Evolutionary conservation across 1,140 invertebrate species (phyloP).

Genomic region (Paracyclopina nana): DNA sequence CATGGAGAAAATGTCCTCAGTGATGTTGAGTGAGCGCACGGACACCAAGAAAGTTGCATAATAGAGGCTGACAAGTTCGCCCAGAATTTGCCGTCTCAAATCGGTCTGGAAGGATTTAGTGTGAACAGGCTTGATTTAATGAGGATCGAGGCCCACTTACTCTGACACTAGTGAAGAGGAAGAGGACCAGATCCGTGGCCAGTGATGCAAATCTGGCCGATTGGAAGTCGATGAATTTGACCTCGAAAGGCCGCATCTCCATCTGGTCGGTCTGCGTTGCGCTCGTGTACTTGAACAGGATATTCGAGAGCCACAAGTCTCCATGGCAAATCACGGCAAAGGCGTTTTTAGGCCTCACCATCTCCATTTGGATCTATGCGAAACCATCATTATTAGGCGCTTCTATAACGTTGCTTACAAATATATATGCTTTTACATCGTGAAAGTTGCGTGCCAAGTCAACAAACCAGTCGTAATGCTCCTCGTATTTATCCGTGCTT

Average conservation of each 20-base stretch:
- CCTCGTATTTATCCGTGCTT: slow-evolving; percentile 4
- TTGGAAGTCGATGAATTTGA: slow-evolving; percentile 17
- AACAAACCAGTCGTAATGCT: slow-evolving; percentile 13
- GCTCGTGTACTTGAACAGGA: slow-evolving; percentile 6
- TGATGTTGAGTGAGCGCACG: slow-evolving; percentile 7
- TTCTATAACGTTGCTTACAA: too few species aligned
- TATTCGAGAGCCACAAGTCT: slow-evolving; percentile 15
- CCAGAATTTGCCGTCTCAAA: slow-evolving; percentile 4
- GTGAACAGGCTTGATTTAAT: neutral
- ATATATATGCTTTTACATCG: too few species aligned
- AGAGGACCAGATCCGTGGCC: slow-evolving; percentile 9
- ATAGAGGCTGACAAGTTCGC: slow-evolving; percentile 10
- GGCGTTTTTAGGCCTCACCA: slow-evolving; percentile 4
- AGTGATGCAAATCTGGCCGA: slow-evolving; percentile 9
- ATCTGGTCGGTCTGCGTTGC: neutral
- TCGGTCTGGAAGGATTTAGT: slow-evolving; percentile 3
- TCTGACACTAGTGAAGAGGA: slow-evolving; percentile 10
- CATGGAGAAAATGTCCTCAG: slow-evolving; percentile 11
- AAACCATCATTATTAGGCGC: too few species aligned
- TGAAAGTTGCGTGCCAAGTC: slow-evolving; percentile 14
- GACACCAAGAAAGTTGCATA: slow-evolving; percentile 14
- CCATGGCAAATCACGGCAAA: slow-evolving; percentile 16
- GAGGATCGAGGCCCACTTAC: slow-evolving; percentile 1
- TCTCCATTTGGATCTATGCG: slow-evolving; percentile 16
- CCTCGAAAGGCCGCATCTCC: neutral